These are phyloP conservation scores for Ophiothrix spiculata DNA, from an alignment of 35 echinoderm and acorn worm species.

Conservation along the genomic window DNA sequence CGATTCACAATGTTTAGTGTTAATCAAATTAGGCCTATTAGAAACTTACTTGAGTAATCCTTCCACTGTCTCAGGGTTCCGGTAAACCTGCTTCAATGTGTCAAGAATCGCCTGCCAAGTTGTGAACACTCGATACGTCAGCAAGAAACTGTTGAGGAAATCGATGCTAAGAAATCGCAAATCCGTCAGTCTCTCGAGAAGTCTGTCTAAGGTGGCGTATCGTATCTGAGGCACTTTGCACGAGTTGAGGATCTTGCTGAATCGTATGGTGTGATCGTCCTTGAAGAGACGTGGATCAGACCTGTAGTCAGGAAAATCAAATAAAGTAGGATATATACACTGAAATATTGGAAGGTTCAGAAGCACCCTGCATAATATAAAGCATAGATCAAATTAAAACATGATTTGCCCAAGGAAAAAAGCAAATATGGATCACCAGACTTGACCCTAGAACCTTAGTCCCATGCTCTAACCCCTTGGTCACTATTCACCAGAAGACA, in stretches of 20 bases:
- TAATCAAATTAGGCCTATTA: too few species aligned
- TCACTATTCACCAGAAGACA: too few species aligned
- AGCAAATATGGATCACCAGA: too few species aligned
- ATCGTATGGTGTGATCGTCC: slow-evolving; percentile 92
- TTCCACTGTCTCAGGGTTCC: slow-evolving; percentile 86
- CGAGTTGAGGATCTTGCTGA: slow-evolving; percentile 93
- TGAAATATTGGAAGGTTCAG: too few species aligned
- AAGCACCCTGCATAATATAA: too few species aligned
- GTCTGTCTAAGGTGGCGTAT: slow-evolving; percentile 85
- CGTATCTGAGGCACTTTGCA: slow-evolving; percentile 99
- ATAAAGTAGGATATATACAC: too few species aligned
- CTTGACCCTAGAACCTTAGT: too few species aligned
- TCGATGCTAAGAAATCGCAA: slow-evolving; percentile 96
- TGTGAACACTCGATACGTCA: slow-evolving; percentile 87
- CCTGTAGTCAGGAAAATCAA: slow-evolving; percentile 23
- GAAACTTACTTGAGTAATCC: slow-evolving; percentile 80
- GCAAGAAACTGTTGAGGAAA: slow-evolving; percentile 95
- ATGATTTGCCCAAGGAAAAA: too few species aligned
- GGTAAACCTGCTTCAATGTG: slow-evolving; percentile 84
- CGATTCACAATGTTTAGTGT: too few species aligned
- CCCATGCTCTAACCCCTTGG: too few species aligned
- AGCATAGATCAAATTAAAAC: too few species aligned
- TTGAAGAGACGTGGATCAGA: slow-evolving; percentile 96
- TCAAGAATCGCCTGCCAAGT: slow-evolving; percentile 73
- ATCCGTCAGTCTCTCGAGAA: slow-evolving; percentile 83